Evolutionary conservation across 2,888 invertebrate genomes (phyloP).

Genomic region (Caenorhabditis parvicauda): DNA sequence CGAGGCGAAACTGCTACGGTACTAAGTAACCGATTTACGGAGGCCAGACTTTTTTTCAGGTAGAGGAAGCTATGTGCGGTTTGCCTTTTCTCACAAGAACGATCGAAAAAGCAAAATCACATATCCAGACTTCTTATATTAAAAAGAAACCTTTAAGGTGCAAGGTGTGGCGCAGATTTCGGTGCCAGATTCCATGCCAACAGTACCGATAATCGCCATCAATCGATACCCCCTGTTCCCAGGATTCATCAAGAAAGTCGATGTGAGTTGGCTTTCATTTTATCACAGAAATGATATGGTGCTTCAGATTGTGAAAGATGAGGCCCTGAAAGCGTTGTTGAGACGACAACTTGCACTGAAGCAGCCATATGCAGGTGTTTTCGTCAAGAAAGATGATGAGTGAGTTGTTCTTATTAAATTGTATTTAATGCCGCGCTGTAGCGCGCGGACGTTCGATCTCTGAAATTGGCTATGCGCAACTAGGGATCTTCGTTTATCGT

Average conservation of each 20-base stretch:
- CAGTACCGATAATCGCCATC: constrained; percentile 90
- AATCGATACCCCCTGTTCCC: constrained; percentile 94
- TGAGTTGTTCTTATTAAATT: constrained; percentile 60
- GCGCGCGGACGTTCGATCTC: too few species aligned
- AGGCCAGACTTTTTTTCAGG: too few species aligned
- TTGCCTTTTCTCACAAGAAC: too few species aligned
- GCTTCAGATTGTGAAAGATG: constrained; percentile 76
- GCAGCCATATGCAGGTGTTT: constrained; percentile 95
- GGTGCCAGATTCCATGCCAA: constrained; percentile 93
- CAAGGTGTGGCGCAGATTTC: constrained; percentile 68
- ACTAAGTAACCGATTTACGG: too few species aligned
- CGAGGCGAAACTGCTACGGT: too few species aligned
- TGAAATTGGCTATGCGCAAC: too few species aligned
- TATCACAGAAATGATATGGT: not conserved
- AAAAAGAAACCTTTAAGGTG: constrained; percentile 8
- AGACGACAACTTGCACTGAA: constrained; percentile 89
- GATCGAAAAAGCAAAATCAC: not conserved
- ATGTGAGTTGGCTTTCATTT: constrained; percentile 69
- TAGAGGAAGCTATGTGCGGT: too few species aligned
- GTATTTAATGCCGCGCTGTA: too few species aligned
- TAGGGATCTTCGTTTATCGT: constrained; percentile 5
- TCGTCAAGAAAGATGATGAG: constrained; percentile 87
- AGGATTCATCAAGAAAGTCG: constrained; percentile 92
- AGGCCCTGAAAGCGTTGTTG: constrained; percentile 81
- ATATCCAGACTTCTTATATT: too few species aligned